phyloP scores from a whole-genome alignment of 2,888 invertebrate genomes.

The Trichopoda pennipes region DNA sequence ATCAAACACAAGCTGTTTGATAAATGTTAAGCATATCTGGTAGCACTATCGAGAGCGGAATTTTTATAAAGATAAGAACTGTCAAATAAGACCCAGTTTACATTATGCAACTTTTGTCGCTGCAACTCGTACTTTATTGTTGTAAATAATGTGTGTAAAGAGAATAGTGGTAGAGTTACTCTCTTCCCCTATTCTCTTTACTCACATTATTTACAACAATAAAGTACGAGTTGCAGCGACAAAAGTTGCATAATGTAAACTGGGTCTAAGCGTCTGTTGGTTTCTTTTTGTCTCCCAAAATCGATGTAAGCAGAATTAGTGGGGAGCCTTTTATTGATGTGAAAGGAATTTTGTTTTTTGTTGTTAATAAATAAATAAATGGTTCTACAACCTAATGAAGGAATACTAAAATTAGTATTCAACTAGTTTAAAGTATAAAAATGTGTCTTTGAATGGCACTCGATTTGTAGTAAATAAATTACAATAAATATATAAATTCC shows the following conservation, averaged over 20 bases:
- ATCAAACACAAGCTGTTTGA: not conserved
- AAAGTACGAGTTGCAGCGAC: too few relatives aligned
- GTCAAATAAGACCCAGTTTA: conserved; percentile 50
- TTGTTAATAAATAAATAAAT: conserved; percentile 1
- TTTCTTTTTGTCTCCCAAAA: conserved; percentile 52
- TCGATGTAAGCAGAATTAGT: conserved; percentile 51
- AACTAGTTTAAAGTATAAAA: not conserved
- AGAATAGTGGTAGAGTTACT: too few relatives aligned
- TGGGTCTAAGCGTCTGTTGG: too few relatives aligned
- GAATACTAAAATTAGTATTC: not conserved
- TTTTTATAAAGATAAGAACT: conserved; percentile 2
- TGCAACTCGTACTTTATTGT: too few relatives aligned
- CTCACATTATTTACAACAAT: too few relatives aligned
- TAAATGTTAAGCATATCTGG: conserved; percentile 2
- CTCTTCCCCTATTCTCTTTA: too few relatives aligned
- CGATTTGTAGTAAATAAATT: not conserved
- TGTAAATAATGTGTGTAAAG: too few relatives aligned
- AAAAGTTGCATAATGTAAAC: too few relatives aligned
- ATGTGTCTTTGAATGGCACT: not conserved
- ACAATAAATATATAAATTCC: not conserved
- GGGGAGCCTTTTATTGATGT: conserved; percentile 7
- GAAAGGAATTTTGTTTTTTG: conserved; percentile 27
- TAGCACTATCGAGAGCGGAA: not conserved
- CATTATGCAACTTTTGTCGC: too few relatives aligned
- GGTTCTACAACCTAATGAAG: not conserved